Conservation (phyloP, 2,888 invertebrate genomes). For the Hydroisotoma schaefferi region DNA sequence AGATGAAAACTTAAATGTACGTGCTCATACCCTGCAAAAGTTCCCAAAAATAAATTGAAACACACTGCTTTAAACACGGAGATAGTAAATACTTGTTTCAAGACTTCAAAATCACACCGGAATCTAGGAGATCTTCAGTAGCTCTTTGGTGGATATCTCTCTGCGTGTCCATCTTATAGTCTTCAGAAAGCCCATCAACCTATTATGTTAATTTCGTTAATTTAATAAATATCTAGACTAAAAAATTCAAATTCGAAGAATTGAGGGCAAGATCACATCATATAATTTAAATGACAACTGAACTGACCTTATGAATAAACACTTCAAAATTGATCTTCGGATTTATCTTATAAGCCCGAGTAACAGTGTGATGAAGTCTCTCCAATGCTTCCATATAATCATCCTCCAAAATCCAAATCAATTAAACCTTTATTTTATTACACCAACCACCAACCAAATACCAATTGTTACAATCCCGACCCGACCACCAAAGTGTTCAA, state of each 20-base stretch:
- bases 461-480: too few relatives aligned
- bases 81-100: background rate
- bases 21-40: slow-evolving; percentile 64
- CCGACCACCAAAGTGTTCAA: background rate
- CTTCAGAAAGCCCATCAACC: slow-evolving; percentile 97
- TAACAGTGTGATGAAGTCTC: slow-evolving; percentile 87
- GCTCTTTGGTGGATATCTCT: slow-evolving; percentile 96
- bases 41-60: background rate
- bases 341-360: slow-evolving; percentile 93
- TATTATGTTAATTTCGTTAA: slow-evolving; percentile 52
- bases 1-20: slow-evolving; percentile 91
- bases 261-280: too few relatives aligned
- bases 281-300: background rate
- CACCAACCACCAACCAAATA: background rate
- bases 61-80: background rate
- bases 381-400: slow-evolving; percentile 95
- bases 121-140: slow-evolving; percentile 88
- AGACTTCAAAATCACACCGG: slow-evolving; percentile 57
- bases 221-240: too few relatives aligned
- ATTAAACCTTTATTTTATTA: background rate
- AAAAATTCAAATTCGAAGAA: too few relatives aligned
- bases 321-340: slow-evolving; percentile 94
- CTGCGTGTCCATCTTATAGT: slow-evolving; percentile 98
- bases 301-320: slow-evolving; percentile 48
- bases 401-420: slow-evolving; percentile 60